Base-by-base conservation (phyloP, 2,888 invertebrate genomes). In the Adela reaumurella region DNA sequence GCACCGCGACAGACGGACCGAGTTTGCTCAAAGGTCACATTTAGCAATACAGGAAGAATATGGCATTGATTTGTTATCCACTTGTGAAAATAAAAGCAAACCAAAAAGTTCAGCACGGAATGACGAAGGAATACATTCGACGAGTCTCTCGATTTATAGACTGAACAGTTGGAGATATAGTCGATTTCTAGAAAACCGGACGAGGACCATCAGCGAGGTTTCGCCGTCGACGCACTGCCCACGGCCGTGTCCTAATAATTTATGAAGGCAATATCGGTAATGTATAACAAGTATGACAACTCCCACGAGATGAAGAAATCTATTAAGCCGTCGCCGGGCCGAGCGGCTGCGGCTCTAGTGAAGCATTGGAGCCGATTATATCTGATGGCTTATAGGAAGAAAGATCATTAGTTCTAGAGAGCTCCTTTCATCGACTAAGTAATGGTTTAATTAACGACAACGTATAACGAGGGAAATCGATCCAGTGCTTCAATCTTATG, bases 261-360 rank as follows among this genome's bases (percentile, higher is more conserved):
- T 35, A 35, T 35, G 35, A 14, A 35, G 11, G 35, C 14, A 59
- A 61, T 61, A 57, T 57, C 60, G 49, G 57, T 58, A 58, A 61
- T 60, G 56, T 55, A 53, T 54, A 55, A 54, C 54, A 54, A 35
- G 54, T 51, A 53, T 54, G 51, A 49, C 52, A 51, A 52, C 55
- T 55, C 50, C 49, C 49, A 24, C 42, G 54, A 57, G 58, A 62
- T 58, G 58, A 61, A 62, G 59, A 61, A 62, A 62, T 62, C 62
- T 62, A 62, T 62, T 62, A 61, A 56, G 47, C 51, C 46, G 53
- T 54, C 54, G 53, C 48, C 35, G 35, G 14, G 35, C n/a, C n/a
- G n/a, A n/a, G n/a, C n/a, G n/a, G n/a, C n/a, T n/a, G n/a, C 35
- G 35, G 35, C 8, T 35, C 35, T 35, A 8, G n/a, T 35, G 14